These are phyloP conservation scores for Pegoplata infirma DNA, from an alignment of 2,888 invertebrate species.

Conservation along the genomic window DNA sequence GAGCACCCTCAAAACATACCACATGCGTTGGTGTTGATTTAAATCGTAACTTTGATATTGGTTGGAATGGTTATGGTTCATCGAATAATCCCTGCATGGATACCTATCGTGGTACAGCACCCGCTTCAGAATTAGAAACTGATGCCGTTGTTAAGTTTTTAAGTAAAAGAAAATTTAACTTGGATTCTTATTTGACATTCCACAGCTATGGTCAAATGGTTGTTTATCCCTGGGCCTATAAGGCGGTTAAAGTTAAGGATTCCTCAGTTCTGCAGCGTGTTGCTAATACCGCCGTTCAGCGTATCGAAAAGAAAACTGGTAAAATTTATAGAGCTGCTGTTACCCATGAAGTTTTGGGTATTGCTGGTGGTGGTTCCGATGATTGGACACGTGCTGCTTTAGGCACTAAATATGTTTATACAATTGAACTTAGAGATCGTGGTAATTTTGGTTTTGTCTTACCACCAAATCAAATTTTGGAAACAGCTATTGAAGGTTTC, in stretches of 20 bases:
- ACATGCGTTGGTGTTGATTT: slow-evolving; percentile 87
- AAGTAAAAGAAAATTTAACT: slow-evolving; percentile 78
- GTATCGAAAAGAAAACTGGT: slow-evolving; percentile 72
- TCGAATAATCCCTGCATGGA: slow-evolving; percentile 84
- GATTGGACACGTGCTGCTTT: slow-evolving; percentile 74
- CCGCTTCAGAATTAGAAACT: slow-evolving; percentile 93
- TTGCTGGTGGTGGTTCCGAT: slow-evolving; percentile 77
- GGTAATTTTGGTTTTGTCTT: slow-evolving; percentile 73
- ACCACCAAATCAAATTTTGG: slow-evolving; percentile 72
- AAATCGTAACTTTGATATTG: slow-evolving; percentile 92
- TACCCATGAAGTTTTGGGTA: slow-evolving; percentile 73
- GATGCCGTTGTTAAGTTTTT: slow-evolving; percentile 81
- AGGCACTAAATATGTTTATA: slow-evolving; percentile 74
- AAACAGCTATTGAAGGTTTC: slow-evolving; percentile 72
- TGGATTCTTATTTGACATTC: slow-evolving; percentile 86
- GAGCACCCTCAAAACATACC: slow-evolving; percentile 77
- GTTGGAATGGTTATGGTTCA: slow-evolving; percentile 88
- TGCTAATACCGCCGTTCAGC: slow-evolving; percentile 70
- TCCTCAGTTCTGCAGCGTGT: slow-evolving; percentile 69
- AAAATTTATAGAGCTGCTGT: slow-evolving; percentile 69
- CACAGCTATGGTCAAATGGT: slow-evolving; percentile 83
- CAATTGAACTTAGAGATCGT: slow-evolving; percentile 74
- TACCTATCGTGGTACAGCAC: slow-evolving; percentile 85
- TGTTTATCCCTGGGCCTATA: slow-evolving; percentile 76
- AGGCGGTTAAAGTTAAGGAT: slow-evolving; percentile 73